Base-by-base conservation (phyloP, 2,113 vertebrate species). In the Neomonachus schauinslandi region DNA sequence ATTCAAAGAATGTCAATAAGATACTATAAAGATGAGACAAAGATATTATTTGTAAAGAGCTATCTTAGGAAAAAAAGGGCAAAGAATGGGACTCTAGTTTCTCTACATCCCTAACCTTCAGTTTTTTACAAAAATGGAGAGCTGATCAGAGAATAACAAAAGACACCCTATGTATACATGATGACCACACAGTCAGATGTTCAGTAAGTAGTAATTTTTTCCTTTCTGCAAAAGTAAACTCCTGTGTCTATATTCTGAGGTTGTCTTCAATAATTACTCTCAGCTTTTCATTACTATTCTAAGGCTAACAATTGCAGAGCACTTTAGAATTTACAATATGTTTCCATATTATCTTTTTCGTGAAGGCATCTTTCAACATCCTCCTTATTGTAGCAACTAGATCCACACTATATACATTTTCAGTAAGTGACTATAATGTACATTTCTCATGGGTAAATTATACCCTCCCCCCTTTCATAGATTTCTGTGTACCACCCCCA, bases 381-480 rank as follows among this genome's bases (percentile, higher is more conserved):
- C 6, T 71, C 59, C 15, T 59, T 85, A 91, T 9, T 94, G 12
- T 15, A 85, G 61, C 46, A 88, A 81, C 39, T 39, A 88, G 81
- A 85, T 80, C 42, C 85, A 89, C 31, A 36, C 7, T 24, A 69
- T 59, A 55, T 49, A 89, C 53, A 92, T 76, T 93, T 96, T 77
- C 53, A 53, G 14, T 65, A 91, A 57, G 33, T 87, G 49, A 76
- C 33, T 91, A 72, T 12, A 83, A 79, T 74, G 39, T 80, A 89
- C 26, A 74, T 79, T 97, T 93, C 49, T 96, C 67, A 31, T 96
- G 24, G n/a, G 61, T 94, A 92, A 94, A 96, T 89, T 88, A 82
- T 42, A 61, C 28, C 16, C 61, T 97, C 65, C 21, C 59, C 21
- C 63, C 95, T 94, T 95, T 89, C 24, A 80, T 4, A 76, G 79